Conservation (phyloP, 2,888 invertebrate genomes). For the Cynaeus angustus region DNA sequence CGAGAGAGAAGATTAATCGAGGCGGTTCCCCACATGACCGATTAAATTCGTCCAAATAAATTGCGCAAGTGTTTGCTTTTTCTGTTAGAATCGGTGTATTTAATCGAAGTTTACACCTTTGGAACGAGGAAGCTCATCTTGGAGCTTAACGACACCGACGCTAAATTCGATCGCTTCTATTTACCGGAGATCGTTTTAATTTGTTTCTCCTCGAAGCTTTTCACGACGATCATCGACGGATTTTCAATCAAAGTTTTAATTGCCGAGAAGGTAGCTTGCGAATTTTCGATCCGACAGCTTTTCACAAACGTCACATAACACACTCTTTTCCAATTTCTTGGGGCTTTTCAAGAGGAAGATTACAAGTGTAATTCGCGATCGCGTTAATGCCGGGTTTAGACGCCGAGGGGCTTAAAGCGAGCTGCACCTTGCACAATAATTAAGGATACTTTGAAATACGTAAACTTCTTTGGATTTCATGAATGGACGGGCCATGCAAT, state of each 20-base stretch:
- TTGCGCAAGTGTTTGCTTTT: slow-evolving; percentile 59
- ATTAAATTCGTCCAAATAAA: slow-evolving; percentile 62
- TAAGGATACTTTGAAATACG: no score
- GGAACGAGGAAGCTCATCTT: slow-evolving; percentile 22
- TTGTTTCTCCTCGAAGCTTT: slow-evolving; percentile 30
- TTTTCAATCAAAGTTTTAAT: slow-evolving; percentile 44
- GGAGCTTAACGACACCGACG: slow-evolving; percentile 28
- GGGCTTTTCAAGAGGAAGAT: not conserved
- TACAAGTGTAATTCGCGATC: slow-evolving; percentile 1
- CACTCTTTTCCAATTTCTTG: not conserved
- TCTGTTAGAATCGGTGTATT: slow-evolving; percentile 58
- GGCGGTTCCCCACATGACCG: slow-evolving; percentile 61
- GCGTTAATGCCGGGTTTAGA: not conserved
- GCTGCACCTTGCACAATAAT: no score
- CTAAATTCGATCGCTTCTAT: slow-evolving; percentile 40
- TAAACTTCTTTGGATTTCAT: no score
- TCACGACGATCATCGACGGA: slow-evolving; percentile 30
- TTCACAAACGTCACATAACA: not conserved
- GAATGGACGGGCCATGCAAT: no score
- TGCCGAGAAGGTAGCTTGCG: slow-evolving; percentile 23
- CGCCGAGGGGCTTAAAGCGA: not conserved
- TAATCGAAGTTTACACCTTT: slow-evolving; percentile 52
- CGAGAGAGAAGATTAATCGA: slow-evolving; percentile 60
- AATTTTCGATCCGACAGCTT: slow-evolving; percentile 15
- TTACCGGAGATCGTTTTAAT: slow-evolving; percentile 40